Conservation (phyloP, 2,113 vertebrate genomes). For the Felis chaus region DNA sequence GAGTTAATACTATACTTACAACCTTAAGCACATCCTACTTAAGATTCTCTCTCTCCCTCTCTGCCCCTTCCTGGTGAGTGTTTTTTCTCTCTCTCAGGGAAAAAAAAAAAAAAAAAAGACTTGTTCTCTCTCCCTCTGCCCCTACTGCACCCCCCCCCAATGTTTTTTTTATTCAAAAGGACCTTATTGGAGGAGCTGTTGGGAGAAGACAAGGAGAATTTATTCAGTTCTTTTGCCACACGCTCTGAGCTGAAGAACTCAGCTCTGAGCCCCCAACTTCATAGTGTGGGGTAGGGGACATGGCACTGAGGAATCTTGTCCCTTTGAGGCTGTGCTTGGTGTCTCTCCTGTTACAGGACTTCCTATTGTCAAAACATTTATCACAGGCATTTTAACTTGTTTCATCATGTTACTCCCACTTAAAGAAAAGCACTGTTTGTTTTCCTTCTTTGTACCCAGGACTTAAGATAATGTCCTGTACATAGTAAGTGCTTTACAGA, state of each 20-base stretch:
- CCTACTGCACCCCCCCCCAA: too few relatives aligned
- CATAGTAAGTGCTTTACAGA: background rate
- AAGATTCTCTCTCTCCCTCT: too few relatives aligned
- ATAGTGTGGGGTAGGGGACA: background rate
- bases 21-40: background rate
- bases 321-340: background rate
- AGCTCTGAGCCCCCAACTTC: background rate
- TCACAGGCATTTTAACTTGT: background rate
- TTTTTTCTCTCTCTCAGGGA: too few relatives aligned
- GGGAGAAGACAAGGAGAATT: background rate
- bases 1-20: background rate
- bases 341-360: background rate
- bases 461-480: background rate
- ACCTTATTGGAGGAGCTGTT: background rate
- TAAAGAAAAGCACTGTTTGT: background rate
- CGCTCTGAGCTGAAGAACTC: background rate
- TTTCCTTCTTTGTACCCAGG: background rate
- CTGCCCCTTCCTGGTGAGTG: too few relatives aligned
- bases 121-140: too few relatives aligned
- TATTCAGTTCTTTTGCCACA: background rate
- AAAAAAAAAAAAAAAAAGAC: too few relatives aligned
- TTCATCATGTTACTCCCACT: background rate
- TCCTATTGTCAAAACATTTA: background rate
- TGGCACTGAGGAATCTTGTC: background rate
- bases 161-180: background rate